These are phyloP conservation scores for Phycodurus eques DNA, from an alignment of 2,113 vertebrate species.

Conservation along the genomic window DNA sequence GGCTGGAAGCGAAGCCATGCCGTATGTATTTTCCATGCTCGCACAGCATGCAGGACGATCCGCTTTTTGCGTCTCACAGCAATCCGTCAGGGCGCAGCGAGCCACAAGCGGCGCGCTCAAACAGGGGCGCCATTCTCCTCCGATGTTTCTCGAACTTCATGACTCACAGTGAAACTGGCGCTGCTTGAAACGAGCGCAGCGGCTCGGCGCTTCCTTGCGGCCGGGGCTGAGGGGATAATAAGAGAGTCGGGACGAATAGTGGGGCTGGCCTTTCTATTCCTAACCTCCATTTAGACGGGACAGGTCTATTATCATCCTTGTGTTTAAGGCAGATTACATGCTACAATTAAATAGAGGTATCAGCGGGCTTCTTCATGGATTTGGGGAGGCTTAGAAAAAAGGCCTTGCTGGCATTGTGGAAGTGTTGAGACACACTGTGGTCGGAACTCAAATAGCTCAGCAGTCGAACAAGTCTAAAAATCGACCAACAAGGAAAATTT, in stretches of 20 bases:
- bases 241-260: constrained; percentile 64
- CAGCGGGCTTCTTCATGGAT: constrained; percentile 14
- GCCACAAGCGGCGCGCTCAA: constrained; percentile 58
- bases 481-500: neutral
- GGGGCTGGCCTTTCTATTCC: constrained; percentile 58
- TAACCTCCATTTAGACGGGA: constrained; percentile 64
- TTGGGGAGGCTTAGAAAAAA: constrained; percentile 38
- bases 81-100: constrained; percentile 53
- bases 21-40: constrained; percentile 56
- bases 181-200: constrained; percentile 60
- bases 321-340: constrained; percentile 70
- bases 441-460: neutral
- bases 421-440: constrained; percentile 34
- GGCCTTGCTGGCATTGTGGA: constrained; percentile 52
- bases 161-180: constrained; percentile 64
- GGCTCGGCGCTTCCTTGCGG: constrained; percentile 59
- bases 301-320: constrained; percentile 62
- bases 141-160: constrained; percentile 60
- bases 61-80: constrained; percentile 56
- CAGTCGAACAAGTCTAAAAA: constrained; percentile 6
- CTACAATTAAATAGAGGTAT: constrained; percentile 68
- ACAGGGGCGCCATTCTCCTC: constrained; percentile 69
- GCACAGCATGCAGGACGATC: constrained; percentile 43
- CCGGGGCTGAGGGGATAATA: constrained; percentile 69
- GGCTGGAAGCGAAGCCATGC: constrained; percentile 49